Base-by-base conservation (phyloP, 2,113 vertebrate species). In the Malurus elegans region DNA sequence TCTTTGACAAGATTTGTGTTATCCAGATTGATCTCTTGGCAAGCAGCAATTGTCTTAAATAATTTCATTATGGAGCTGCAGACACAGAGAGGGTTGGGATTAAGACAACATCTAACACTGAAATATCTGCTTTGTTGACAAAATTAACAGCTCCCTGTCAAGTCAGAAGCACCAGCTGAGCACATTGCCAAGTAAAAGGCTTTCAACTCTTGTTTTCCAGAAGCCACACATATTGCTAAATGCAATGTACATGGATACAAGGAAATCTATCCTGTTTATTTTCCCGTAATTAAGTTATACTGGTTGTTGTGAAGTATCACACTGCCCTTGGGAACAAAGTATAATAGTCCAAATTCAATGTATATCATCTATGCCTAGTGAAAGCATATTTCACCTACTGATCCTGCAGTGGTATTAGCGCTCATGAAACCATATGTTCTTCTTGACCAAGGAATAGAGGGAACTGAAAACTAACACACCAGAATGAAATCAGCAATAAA, bases 141-240 rank as follows among this genome's bases (percentile, higher is more conserved):
- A 92, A 92, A 93, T 85, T 92, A 82, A 44, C 56, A 88, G 36
- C 48, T 67, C 34, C 18, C 53, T 88, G 82, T 92, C 58, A 83
- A 86, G 31, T 86, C 71, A 92, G 64, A 50, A 88, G 31, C 69
- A 75, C 8, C 53, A 88, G n/a, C 8, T 85, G 51, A 79, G 18
- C 48, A 53, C 24, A 36, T 82, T 90, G 74, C 16, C 20, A 58
- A 75, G 24, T 36, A 53, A 94, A 87, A 82, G 29, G 18, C 38
- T 94, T 75, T 88, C 48, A 79, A 42, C 10, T 88, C 47, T 26
- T 64, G 53, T 69, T 90, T 90, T 64, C 16, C 62, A 48, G 71
- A 69, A 86, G 44, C n/a, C 19, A 65, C 23, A 18, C 7, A 18
- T 79, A 44, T 76, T 53, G 56, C 21, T 54, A 79, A 88, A 70